Base-by-base conservation (phyloP, 1,140 invertebrate genomes). In the Chrysopa pallens region DNA sequence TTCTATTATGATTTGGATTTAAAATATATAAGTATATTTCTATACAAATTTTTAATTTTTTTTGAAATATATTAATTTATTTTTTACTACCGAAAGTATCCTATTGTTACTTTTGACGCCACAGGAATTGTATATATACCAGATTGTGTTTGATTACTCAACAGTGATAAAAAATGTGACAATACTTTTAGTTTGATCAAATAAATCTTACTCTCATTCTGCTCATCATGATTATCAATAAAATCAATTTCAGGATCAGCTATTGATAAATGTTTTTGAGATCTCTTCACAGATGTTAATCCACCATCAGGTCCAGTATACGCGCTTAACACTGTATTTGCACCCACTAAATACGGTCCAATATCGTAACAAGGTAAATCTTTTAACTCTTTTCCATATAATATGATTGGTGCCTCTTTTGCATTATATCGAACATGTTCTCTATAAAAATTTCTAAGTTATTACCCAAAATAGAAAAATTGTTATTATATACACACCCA, bases 291-390 rank as follows among this genome's bases (percentile, higher is more conserved):
- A 11, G 76, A 74, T 1, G 78, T 80, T 8, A 84, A 66, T 6
- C 80, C 84, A 40, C 78, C 79, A 46, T 80, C 74, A 1, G 84
- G 84, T 3, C 84, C 84, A 6, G 82, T 84, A 49, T 70, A 74
- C 29, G 80, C 74, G 12, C 78, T 70, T 27, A 74, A 60, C 33
- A 84, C 67, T 31, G 58, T 58, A 8, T 64, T 56, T 40, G 66
- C 52, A 45, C 72, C 66, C 39, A 60, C 64, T 29, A 63, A 59
- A 58, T 75, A 67, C 50, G 59, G 42, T 2, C 60, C 69, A 12
- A 80, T 50, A 38, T 67, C 58, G 36, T 67, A 67, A 23, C 67
- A 65, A 11, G 77, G 76, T 40, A 80, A 59, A 50, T 79, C 76
- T 29, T 75, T 73, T 31, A 74, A 72, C 51, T 68, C 72, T 51